phyloP scores from a whole-genome alignment of 2,797 vertebrate genomes.

The Dipus sagitta region DNA sequence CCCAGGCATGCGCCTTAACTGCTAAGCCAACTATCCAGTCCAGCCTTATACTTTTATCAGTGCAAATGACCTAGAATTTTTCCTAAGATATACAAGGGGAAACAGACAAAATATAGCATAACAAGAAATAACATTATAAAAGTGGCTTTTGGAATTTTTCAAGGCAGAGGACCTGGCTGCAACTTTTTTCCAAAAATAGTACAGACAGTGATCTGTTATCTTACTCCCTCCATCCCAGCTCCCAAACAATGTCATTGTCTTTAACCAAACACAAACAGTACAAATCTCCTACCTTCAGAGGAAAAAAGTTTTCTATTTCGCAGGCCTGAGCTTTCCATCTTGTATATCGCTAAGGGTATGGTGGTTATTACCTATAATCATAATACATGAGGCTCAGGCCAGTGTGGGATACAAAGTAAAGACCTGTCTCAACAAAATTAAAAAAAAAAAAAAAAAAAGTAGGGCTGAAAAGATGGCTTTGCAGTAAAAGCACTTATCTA shows the following conservation, averaged over 20 bases:
- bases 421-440: too few relatives aligned
- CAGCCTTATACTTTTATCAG: neutral
- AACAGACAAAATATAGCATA: neutral
- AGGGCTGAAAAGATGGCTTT: too few relatives aligned
- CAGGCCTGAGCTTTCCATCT: neutral
- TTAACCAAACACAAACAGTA: neutral
- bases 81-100: neutral
- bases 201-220: neutral
- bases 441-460: too few relatives aligned
- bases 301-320: neutral
- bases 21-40: too few relatives aligned
- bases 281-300: neutral
- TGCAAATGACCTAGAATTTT: neutral
- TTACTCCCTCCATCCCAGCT: neutral
- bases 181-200: slow-evolving; percentile 37
- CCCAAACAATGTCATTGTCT: neutral
- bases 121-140: neutral
- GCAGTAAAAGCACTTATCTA: too few relatives aligned
- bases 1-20: too few relatives aligned
- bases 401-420: too few relatives aligned
- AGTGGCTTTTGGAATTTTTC: neutral
- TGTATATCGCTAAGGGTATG: too few relatives aligned
- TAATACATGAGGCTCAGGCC: too few relatives aligned
- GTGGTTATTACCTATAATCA: too few relatives aligned
- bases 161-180: neutral